phyloP scores from a whole-genome alignment of 2,888 invertebrate species.

The Drosophila siamana region DNA sequence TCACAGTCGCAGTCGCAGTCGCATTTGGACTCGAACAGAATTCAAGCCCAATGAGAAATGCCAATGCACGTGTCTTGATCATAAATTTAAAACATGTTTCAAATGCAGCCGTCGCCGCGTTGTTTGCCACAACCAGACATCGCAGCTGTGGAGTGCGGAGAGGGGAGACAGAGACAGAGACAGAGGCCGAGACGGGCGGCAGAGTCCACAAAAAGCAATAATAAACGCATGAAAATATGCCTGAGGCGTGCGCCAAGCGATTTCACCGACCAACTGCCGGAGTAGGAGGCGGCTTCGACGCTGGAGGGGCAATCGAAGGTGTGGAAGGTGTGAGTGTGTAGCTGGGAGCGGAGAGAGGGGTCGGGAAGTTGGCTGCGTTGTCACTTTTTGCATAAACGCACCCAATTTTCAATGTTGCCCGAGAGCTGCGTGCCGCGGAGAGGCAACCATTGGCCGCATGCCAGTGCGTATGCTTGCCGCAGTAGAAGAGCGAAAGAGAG shows the following conservation, averaged over 20 bases:
- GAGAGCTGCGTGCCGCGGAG: slow-evolving; percentile 52
- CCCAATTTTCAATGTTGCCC: slow-evolving; percentile 69
- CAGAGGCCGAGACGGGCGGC: too few relatives aligned
- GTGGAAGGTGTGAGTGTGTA: not conserved
- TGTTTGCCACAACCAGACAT: not conserved
- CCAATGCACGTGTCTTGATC: slow-evolving; percentile 77
- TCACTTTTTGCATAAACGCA: slow-evolving; percentile 80
- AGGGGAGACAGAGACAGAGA: slow-evolving; percentile 14
- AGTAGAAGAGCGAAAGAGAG: slow-evolving; percentile 4
- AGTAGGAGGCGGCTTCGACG: slow-evolving; percentile 7
- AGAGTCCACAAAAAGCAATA: slow-evolving; percentile 67
- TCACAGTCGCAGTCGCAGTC: slow-evolving; percentile 1
- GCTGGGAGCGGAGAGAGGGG: not conserved
- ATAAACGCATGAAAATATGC: slow-evolving; percentile 81
- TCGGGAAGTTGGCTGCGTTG: slow-evolving; percentile 37
- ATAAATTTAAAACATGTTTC: slow-evolving; percentile 80
- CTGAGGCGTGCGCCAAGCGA: slow-evolving; percentile 80
- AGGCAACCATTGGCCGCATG: slow-evolving; percentile 58
- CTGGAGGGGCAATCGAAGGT: not conserved
- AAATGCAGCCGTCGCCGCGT: slow-evolving; percentile 63
- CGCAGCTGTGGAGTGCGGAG: not conserved
- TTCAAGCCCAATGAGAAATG: slow-evolving; percentile 63
- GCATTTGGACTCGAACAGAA: slow-evolving; percentile 41
- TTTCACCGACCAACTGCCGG: slow-evolving; percentile 63
- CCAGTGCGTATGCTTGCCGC: slow-evolving; percentile 63